Base-by-base conservation (phyloP, 2,888 invertebrate genomes). In the Antheraea assamensis region DNA sequence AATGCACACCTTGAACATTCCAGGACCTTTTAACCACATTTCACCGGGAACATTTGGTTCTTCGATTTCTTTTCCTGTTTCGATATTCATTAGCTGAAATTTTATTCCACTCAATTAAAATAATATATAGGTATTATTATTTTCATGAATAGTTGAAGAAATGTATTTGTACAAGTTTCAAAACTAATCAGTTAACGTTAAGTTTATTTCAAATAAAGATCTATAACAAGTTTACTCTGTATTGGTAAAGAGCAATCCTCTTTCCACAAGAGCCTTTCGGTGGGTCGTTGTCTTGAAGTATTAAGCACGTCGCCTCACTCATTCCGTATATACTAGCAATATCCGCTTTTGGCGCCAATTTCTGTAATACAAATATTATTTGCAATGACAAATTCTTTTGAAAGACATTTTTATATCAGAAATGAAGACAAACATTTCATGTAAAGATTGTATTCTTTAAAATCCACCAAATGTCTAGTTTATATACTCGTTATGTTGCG, bases 271-370 rank as follows among this genome's bases (percentile, higher is more conserved):
- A 85, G 0, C 85, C 84, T 0, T 83, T 79, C 0, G 83, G 83
- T 0, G 81, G 76, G 10, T 74, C 73, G 13, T 85, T 85, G 1
- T 75, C 76, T 13, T 80, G 73, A 31, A 91, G 87, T 0, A 75
- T 85, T 0, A 88, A 2, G 2, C 86, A 82, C 2, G 85, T 79
- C n/a, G 88, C 70, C 79, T 93, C 93, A 47, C 89, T 91, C 86
- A 92, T 88, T 2, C 93, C 95, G 72, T 87, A 93, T 0, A 78
- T 78, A 66, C 88, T 85, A 0, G 79, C 30, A 0, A 91, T 84
- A 42, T 87, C 84, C 0, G 89, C 86, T 13, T 82, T 76, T 42
- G 91, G 90, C 4, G 87, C 77, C 10, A 58, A 58, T 2, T 13
- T 58, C 24, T 58, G 58, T 4, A 58, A 58, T n/a, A 58, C 24